Base-by-base conservation (phyloP, 2,113 vertebrate species). In the Barbus barbus region DNA sequence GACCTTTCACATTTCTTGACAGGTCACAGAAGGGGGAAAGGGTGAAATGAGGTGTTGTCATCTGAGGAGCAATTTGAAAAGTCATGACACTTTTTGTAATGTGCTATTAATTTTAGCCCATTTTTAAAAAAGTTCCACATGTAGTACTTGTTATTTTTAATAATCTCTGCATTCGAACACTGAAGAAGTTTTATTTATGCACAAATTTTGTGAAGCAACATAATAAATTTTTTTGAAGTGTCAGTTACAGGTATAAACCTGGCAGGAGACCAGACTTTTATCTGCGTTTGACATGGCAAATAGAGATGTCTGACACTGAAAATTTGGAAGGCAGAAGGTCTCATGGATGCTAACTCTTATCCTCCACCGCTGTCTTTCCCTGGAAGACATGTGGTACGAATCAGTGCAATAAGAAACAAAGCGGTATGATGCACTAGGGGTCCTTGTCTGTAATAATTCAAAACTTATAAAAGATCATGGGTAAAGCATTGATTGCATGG, bases 381-480 rank as follows among this genome's bases (percentile, higher is more conserved):
- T 78, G 13, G 22, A 24, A 48, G 78, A 67, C 82, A 87, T 82
- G 72, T 85, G 82, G 78, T 46, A 82, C 31, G 24, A 33, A 87
- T 87, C 83, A 84, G 61, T 56, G 26, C n/a, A 16, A 61, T 38
- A 73, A 36, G 33, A 84, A 60, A 71, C 83, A 61, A 85, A 80
- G 67, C 65, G n/a, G 33, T 26, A 38, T 84, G 60, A 69, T 72
- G 33, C 67, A 73, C 38, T 48, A 80, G 77, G 51, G 65, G 77
- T 87, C 28, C 31, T 48, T 78, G 83, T 86, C 76, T 31, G 77
- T 75, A 86, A 80, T 86, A 80, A 83, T 81, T 84, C 82, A 80
- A 76, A 86, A 72, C 83, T 83, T 80, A 67, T 60, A 67, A 67
- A 67, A 83, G 74, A 83, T 79, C 61, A 46, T 41, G 28, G 18